Conservation (phyloP, 1,140 invertebrate species). For the Pemphigus obesinymphae region DNA sequence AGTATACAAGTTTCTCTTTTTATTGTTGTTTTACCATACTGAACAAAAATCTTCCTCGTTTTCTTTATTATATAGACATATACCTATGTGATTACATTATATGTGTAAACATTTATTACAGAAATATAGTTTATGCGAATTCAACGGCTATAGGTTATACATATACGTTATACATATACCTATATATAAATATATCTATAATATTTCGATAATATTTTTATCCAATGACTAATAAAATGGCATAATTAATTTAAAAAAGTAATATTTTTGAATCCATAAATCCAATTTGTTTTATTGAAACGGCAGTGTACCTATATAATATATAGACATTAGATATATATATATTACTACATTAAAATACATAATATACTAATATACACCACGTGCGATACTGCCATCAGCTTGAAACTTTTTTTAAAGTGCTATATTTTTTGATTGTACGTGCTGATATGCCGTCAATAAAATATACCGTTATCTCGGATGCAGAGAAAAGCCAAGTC, state of each 20-base stretch:
- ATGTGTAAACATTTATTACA: background rate
- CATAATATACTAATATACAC: too few relatives aligned
- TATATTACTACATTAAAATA: too few relatives aligned
- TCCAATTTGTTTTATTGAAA: background rate
- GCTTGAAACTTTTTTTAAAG: background rate
- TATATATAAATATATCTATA: too few relatives aligned
- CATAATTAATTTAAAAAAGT: background rate
- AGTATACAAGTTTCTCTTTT: background rate
- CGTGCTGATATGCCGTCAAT: background rate
- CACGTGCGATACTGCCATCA: too few relatives aligned
- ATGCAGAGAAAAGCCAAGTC: background rate
- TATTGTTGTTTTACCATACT: too few relatives aligned
- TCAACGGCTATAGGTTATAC: background rate
- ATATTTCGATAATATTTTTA: background rate
- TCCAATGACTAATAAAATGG: background rate
- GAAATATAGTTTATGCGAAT: background rate
- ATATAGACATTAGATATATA: too few relatives aligned
- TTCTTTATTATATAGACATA: background rate
- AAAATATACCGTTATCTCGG: background rate
- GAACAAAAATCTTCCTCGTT: too few relatives aligned
- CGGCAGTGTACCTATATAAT: background rate
- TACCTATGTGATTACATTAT: background rate
- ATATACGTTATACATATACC: too few relatives aligned
- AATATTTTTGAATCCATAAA: background rate
- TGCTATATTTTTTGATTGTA: background rate